These are phyloP conservation scores for Cheilosia vernalis DNA, from an alignment of 2,888 invertebrate species.

Conservation along the genomic window DNA sequence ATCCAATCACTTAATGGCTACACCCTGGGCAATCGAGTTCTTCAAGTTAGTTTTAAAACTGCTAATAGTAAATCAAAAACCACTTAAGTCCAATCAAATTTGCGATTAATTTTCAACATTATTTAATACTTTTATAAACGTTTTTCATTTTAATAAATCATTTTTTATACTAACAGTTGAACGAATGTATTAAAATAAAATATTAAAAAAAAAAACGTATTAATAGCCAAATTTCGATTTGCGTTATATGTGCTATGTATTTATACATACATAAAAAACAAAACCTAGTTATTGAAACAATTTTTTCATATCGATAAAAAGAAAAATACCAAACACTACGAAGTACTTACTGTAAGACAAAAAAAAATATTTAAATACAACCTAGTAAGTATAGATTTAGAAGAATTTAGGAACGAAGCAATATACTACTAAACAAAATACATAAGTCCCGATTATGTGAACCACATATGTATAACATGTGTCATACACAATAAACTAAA, in stretches of 20 bases:
- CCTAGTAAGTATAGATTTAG: constrained; percentile 71
- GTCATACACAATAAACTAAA: constrained; percentile 70
- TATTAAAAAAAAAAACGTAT: constrained; percentile 33
- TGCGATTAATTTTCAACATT: constrained; percentile 43
- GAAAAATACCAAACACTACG: constrained; percentile 62
- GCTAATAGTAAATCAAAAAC: constrained; percentile 89
- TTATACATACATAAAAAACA: constrained; percentile 55
- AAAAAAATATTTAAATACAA: constrained; percentile 47
- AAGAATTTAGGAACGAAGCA: constrained; percentile 69
- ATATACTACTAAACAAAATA: constrained; percentile 65
- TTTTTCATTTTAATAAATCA: constrained; percentile 36
- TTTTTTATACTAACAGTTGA: constrained; percentile 53
- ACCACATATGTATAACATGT: constrained; percentile 64
- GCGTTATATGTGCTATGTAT: constrained; percentile 59
- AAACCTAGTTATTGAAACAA: constrained; percentile 65
- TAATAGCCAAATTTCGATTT: constrained; percentile 67
- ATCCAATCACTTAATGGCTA: constrained; percentile 96
- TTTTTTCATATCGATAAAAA: constrained; percentile 70
- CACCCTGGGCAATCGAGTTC: constrained; percentile 94
- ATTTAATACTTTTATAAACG: constrained; percentile 21
- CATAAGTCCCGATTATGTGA: constrained; percentile 66
- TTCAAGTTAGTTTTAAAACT: constrained; percentile 97
- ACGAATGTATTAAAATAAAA: constrained; percentile 53
- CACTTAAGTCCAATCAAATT: constrained; percentile 74
- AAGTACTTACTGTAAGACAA: constrained; percentile 71